Base-by-base conservation (phyloP, 2,113 vertebrate species). In the Pipa parva region DNA sequence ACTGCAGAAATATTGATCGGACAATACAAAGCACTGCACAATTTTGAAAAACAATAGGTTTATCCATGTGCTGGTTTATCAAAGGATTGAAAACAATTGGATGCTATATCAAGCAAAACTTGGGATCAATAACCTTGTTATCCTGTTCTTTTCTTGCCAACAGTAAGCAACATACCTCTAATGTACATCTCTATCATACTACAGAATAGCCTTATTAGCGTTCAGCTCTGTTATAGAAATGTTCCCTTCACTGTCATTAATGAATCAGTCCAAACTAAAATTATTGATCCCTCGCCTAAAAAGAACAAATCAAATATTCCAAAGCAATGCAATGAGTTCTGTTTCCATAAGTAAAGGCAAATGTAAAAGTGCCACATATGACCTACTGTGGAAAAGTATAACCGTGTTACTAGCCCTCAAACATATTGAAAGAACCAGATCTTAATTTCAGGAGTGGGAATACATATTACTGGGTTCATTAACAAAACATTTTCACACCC, bases 81-180 rank as follows among this genome's bases (percentile, higher is more conserved):
- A 31, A 25, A 15, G 59, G 37, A 24, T 42, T 59, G 60, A 52
- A 4, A 52, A 21, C 10, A 62, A 7, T 67, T 69, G 22, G 63
- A 2, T 10, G 74, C 54, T 70, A 15, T 64, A 63, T 4, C 5
- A 69, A 7, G 57, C 12, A 71, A 33, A 50, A 24, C 24, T 63
- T 68, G 9, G 36, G 78, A 74, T 78, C 75, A 57, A 77, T 69
- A 60, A 21, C 25, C 27, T 36, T 45, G 6, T 33, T 72, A 63
- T 72, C 71, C 64, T 33, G 37, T 31, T 26, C 42, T 59, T 22
- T 50, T 58, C 22, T 25, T 58, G 57, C 42, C 55, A 67, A 59
- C 31, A 36, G 24, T 67, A 67, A 58, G 28, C 24, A 33, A 15
- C 28, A 51, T 24, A 33, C 24, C n/a, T 58, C 31, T 25, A 2